A percentile compares a stretch with the other conserved stretches of the same genome.
phyloP scores from a whole-genome alignment of 1,140 invertebrate genomes.

The Drosophila trapezifrons region DNA sequence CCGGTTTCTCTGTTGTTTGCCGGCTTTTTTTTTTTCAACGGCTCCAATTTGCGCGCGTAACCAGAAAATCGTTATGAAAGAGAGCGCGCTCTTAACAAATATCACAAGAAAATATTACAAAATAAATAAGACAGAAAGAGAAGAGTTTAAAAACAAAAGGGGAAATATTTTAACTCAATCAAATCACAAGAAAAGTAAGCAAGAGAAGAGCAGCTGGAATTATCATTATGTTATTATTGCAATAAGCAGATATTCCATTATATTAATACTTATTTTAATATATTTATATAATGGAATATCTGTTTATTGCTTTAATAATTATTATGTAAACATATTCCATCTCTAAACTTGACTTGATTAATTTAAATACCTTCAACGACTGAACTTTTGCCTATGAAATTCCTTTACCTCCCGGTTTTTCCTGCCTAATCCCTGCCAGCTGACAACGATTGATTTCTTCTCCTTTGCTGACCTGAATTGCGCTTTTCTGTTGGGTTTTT shows the following conservation, averaged over 20 bases:
- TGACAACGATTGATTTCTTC: slow-evolving; percentile 4
- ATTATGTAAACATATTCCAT: too few species aligned
- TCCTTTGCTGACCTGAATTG: slow-evolving; percentile 31
- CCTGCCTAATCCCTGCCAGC: slow-evolving; percentile 10
- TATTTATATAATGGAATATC: too few species aligned
- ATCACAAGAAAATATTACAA: neutral
- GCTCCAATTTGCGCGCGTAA: slow-evolving; percentile 35
- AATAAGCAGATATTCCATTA: too few species aligned
- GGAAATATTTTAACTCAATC: neutral
- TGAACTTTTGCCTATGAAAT: neutral
- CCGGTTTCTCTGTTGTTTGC: slow-evolving; percentile 55
- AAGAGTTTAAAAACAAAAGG: neutral
- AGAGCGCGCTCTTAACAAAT: slow-evolving; percentile 24
- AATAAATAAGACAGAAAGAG: neutral
- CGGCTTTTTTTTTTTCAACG: slow-evolving; percentile 35
- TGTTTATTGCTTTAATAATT: too few species aligned
- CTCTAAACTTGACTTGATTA: too few species aligned
- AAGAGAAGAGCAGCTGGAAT: too few species aligned
- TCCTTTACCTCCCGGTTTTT: neutral
- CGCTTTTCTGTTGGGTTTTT: slow-evolving; percentile 7
- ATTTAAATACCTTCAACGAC: neutral
- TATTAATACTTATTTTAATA: too few species aligned
- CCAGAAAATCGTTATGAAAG: slow-evolving; percentile 45
- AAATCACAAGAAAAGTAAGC: too few species aligned
- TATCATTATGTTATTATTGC: neutral